phyloP scores from a whole-genome alignment of 2,797 vertebrate species.

The Sebastes reedi region DNA sequence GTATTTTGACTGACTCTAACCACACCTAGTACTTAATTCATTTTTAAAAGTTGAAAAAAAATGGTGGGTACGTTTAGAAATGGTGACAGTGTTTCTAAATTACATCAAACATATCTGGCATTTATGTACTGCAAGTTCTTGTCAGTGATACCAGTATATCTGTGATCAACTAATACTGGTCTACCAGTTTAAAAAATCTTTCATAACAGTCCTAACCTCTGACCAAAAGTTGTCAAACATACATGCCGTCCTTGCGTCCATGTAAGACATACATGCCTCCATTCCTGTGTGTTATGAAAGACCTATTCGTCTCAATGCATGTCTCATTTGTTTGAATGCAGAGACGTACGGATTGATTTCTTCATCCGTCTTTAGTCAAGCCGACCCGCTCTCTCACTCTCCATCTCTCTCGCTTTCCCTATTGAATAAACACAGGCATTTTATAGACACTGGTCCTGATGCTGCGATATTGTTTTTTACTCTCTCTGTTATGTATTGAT shows the following conservation, averaged over 20 bases:
- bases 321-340: conserved; percentile 40
- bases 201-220: not conserved
- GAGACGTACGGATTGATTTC: conserved; percentile 49
- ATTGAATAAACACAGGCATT: conserved; percentile 50
- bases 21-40: not conserved
- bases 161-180: not conserved
- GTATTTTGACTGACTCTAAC: not conserved
- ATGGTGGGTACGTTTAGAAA: not conserved
- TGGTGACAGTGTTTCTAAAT: not conserved
- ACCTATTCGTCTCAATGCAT: conserved; percentile 14
- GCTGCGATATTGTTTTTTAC: conserved; percentile 74
- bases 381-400: not conserved
- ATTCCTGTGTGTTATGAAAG: not conserved
- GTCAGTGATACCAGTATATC: not conserved
- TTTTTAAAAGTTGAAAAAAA: not conserved
- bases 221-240: not conserved
- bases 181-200: not conserved
- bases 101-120: not conserved
- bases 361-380: conserved; percentile 46
- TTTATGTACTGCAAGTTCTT: not conserved
- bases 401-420: not conserved
- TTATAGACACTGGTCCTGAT: conserved; percentile 46
- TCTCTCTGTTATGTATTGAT: conserved; percentile 79
- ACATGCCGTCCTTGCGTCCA: not conserved
- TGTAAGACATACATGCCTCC: not conserved